Evolutionary conservation across 2,888 invertebrate genomes (phyloP).

Genomic region (Ptycholaimellus sp.): DNA sequence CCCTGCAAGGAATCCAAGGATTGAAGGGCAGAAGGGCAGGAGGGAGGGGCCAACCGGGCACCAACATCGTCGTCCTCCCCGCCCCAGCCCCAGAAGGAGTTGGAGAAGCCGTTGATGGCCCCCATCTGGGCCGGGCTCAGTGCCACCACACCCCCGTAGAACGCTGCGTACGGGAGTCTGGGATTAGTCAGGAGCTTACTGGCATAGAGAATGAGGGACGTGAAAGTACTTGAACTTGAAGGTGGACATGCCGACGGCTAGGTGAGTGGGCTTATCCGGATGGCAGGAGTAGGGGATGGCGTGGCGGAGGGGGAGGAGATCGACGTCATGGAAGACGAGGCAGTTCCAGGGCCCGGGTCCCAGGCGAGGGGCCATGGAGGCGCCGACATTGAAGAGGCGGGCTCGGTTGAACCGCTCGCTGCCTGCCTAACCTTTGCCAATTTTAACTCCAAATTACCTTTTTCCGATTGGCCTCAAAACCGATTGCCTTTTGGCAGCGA

Average conservation of each 20-base stretch:
- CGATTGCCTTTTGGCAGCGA: too few species aligned
- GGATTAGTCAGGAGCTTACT: background rate
- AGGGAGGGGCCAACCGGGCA: slow-evolving; percentile 10
- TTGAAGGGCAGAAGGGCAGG: too few species aligned
- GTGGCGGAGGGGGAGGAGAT: slow-evolving; percentile 17
- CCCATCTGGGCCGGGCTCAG: slow-evolving; percentile 27
- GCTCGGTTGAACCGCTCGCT: slow-evolving; percentile 27
- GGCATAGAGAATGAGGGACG: too few species aligned
- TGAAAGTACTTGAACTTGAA: slow-evolving; percentile 7
- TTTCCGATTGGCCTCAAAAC: too few species aligned
- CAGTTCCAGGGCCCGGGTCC: slow-evolving; percentile 19
- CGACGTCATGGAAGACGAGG: slow-evolving; percentile 23
- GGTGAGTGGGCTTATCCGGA: slow-evolving; percentile 10
- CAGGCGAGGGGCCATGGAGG: too few species aligned
- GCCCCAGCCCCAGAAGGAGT: slow-evolving; percentile 28
- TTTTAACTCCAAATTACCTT: too few species aligned
- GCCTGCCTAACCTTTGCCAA: slow-evolving; percentile 18
- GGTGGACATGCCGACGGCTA: slow-evolving; percentile 12
- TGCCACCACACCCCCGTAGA: slow-evolving; percentile 31
- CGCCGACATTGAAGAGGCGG: too few species aligned
- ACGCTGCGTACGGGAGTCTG: slow-evolving; percentile 27
- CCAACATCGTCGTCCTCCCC: slow-evolving; percentile 22
- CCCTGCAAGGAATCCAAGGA: too few species aligned
- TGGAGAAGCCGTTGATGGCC: slow-evolving; percentile 29
- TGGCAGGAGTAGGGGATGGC: slow-evolving; percentile 10